These are phyloP conservation scores for Dendronephthya gigantea DNA, from an alignment of 64 coral and sea anemone species.

Conservation along the genomic window DNA sequence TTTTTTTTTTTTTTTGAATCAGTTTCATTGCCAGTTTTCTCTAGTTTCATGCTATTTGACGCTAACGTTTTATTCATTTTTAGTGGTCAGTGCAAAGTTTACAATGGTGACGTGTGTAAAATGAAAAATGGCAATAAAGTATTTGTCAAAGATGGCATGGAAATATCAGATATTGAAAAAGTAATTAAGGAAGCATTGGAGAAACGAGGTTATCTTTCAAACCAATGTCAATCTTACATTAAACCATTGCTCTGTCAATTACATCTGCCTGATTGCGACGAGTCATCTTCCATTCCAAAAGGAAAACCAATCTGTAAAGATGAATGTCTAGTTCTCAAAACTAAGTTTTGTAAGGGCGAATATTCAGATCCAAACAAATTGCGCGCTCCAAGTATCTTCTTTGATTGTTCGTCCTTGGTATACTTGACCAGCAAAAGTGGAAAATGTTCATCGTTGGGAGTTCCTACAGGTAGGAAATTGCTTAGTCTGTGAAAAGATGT, in stretches of 20 bases:
- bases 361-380: background rate
- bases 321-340: background rate
- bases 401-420: background rate
- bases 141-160: background rate
- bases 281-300: background rate
- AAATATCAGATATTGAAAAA: background rate
- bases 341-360: background rate
- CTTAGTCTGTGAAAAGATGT: too few relatives aligned
- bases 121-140: background rate
- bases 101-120: background rate
- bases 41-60: background rate
- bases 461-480: background rate
- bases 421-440: background rate
- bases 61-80: background rate
- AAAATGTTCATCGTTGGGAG: background rate
- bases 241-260: background rate
- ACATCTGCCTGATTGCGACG: background rate
- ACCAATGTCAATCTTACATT: background rate
- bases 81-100: background rate
- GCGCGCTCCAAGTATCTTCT: too few relatives aligned
- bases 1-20: too few relatives aligned
- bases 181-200: background rate
- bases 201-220: background rate
- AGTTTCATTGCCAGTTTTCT: too few relatives aligned
- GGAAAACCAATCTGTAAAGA: slow-evolving; percentile 7